phyloP scores from a whole-genome alignment of 2,797 vertebrate species.

The Mastacembelus armatus region DNA sequence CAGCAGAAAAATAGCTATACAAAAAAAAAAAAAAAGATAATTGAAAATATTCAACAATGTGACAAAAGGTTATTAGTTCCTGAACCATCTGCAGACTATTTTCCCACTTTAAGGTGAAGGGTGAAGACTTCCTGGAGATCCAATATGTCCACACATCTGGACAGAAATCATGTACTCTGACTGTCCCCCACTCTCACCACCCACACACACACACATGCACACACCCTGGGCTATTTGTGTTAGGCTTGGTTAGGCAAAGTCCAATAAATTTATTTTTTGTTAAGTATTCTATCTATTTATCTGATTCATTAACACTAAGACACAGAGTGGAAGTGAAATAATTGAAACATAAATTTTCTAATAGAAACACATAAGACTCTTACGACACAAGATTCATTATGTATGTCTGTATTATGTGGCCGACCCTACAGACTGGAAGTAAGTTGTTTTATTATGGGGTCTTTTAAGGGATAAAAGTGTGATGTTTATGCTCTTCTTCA shows the following conservation, averaged over 20 bases:
- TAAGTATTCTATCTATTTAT: not conserved
- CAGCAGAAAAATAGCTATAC: constrained; percentile 30
- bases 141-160: constrained; percentile 84
- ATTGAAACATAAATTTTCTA: no score
- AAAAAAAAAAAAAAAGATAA: no score
- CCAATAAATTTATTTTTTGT: no score
- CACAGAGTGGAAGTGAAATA: no score
- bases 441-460: not conserved
- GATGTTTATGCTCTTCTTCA: constrained; percentile 23
- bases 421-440: not conserved
- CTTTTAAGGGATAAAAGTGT: constrained; percentile 20
- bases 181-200: constrained; percentile 5
- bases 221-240: not conserved
- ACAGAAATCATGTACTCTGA: constrained; percentile 35
- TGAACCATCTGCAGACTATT: constrained; percentile 61
- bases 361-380: not conserved
- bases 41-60: constrained; percentile 47
- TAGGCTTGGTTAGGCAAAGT: not conserved
- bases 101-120: constrained; percentile 64
- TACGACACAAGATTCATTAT: not conserved
- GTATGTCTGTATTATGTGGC: no score
- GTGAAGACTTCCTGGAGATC: constrained; percentile 69
- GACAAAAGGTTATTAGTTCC: constrained; percentile 73
- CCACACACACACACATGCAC: constrained; percentile 4
- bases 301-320: no score